phyloP scores from a whole-genome alignment of 2,797 vertebrate species.

The Chlorospingus semifuscus region DNA sequence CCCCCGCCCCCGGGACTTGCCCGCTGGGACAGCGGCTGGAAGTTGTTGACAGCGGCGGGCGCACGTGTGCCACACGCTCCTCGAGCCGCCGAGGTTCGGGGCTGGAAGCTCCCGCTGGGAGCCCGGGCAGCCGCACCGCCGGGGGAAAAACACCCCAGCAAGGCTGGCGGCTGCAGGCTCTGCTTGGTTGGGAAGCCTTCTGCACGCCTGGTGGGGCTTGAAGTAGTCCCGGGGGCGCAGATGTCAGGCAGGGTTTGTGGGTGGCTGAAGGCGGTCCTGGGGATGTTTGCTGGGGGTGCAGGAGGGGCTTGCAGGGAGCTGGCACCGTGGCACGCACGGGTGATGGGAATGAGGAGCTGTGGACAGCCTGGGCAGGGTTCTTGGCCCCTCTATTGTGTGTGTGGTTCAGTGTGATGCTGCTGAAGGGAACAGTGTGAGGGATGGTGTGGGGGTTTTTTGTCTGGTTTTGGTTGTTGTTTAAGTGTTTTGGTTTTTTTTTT shows the following conservation, averaged over 20 bases:
- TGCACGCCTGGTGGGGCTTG: accelerated
- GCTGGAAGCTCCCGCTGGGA: not conserved
- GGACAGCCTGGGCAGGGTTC: not conserved
- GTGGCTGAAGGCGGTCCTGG: not conserved
- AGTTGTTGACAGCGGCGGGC: not conserved
- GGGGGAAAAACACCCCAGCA: not conserved
- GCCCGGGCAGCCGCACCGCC: not conserved
- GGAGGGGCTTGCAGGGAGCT: not conserved
- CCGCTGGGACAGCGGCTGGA: not conserved
- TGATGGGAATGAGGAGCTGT: not conserved
- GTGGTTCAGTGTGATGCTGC: accelerated
- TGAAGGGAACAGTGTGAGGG: not conserved
- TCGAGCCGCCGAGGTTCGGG: not conserved
- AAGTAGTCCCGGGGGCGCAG: too few relatives aligned
- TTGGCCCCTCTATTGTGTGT: not conserved
- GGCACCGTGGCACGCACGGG: not conserved
- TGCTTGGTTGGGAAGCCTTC: not conserved
- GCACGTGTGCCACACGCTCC: not conserved
- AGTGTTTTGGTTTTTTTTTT: accelerated
- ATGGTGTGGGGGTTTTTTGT: not conserved
- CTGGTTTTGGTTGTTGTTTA: not conserved
- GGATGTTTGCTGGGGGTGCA: not conserved
- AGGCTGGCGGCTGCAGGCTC: not conserved
- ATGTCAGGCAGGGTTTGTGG: not conserved
- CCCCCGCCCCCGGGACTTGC: not conserved